Percentiles rank a stretch among this genome's conserved stretches.
phyloP scores from a whole-genome alignment of 1,140 invertebrate genomes.

The Brachionus manjavacas region DNA sequence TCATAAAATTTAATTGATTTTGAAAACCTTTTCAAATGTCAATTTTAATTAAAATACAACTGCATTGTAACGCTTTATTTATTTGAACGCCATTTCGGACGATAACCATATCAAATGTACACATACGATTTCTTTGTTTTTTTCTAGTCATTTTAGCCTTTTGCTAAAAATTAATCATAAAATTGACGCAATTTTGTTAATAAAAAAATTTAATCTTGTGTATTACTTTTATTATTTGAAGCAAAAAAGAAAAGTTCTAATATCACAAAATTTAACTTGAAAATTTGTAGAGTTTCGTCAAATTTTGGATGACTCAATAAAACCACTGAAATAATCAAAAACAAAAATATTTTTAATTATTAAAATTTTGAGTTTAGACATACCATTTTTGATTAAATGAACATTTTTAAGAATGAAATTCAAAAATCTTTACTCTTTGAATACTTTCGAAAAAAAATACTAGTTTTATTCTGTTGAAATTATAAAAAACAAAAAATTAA shows the following conservation, averaged over 20 bases:
- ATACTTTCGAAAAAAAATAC: too few relatives aligned
- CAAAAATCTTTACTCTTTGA: neutral
- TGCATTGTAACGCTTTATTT: neutral
- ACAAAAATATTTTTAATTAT: neutral
- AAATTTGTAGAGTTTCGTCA: neutral
- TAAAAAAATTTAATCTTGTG: neutral
- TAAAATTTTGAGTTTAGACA: neutral
- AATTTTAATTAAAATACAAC: neutral
- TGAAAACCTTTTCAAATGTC: neutral
- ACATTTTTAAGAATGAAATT: neutral
- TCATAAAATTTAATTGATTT: neutral
- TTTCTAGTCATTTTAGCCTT: neutral
- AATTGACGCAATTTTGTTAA: neutral
- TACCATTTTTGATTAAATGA: neutral
- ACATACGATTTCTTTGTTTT: neutral
- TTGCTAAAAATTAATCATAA: neutral
- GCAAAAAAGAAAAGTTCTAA: neutral
- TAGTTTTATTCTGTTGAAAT: too few relatives aligned
- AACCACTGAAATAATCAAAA: neutral
- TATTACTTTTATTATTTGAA: neutral
- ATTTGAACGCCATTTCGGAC: neutral
- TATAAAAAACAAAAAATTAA: too few relatives aligned
- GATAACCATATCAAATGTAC: neutral
- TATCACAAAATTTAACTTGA: neutral
- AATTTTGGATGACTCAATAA: neutral